Evolutionary conservation across 2,888 invertebrate genomes (phyloP), one percentile per base, ranked within the genome.

Genomic region (Drosophila mettleri): DNA sequence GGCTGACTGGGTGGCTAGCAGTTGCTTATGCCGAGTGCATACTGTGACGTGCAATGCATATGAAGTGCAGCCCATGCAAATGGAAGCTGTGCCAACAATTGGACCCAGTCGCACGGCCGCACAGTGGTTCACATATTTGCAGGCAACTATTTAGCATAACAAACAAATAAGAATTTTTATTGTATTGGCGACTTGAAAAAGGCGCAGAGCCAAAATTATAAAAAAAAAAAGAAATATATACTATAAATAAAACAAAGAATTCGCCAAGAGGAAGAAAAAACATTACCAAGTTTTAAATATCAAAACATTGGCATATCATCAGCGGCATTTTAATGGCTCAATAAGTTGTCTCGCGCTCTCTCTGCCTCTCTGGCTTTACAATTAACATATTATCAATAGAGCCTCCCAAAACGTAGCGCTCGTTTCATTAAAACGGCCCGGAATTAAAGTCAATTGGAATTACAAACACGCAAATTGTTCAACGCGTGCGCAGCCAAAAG

Each of bases 391-490:
- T n/a, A 76, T 76, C 67, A 67, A 77, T 63, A 77, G 79, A 54
- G 36, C 38, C 49, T 38, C 57, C 41, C 16, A 57, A 54, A 55
- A 48, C 9, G 29, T 20, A 33, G 18, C 10, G 38, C 36, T 49
- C 16, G 34, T 49, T 49, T 31, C 31, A 41, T 54, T 45, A 38
- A 57, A 54, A 24, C 63, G 57, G 63, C 41, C 73, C 79, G 69
- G 68, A 71, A 77, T 79, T 71, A 55, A 79, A 57, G 22, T n/a
- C 39, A 52, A 58, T 88, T 86, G 59, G 46, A 43, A 83, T 79
- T 79, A 39, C 69, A 71, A 65, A 64, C 82, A 83, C 88, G 88
- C 62, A 58, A 70, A 86, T 65, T 81, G 69, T 43, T 67, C 9
- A 63, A 69, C 82, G 82, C 58, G 82, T 84, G 87, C 72, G 72